Percentiles rank a stretch among this genome's conserved stretches.
phyloP scores from a whole-genome alignment of 2,113 vertebrate species.

The Caracal caracal region DNA sequence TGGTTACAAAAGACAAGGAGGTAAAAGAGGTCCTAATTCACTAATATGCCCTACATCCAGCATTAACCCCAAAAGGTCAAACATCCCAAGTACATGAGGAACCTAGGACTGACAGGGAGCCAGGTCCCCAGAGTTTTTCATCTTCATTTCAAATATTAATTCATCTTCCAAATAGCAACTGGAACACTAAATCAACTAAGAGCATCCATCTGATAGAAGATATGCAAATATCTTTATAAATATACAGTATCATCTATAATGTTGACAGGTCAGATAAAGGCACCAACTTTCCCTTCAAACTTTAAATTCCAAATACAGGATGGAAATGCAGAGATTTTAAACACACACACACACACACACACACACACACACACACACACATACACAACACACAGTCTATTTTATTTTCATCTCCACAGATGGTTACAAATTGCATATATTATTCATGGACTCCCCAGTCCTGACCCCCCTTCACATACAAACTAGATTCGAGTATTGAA shows the following conservation, averaged over 20 bases:
- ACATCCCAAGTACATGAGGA: neutral
- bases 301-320: conserved; percentile 72
- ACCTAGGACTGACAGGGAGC: conserved; percentile 45
- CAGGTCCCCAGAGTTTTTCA: conserved; percentile 69
- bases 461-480: neutral
- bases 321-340: conserved; percentile 75
- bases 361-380: neutral
- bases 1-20: neutral
- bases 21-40: neutral
- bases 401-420: conserved; percentile 71
- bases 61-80: neutral
- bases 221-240: conserved; percentile 84
- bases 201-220: conserved; percentile 83
- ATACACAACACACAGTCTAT: neutral
- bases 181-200: conserved; percentile 81
- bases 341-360: neutral
- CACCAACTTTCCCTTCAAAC: conserved; percentile 75
- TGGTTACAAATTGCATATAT: conserved; percentile 82
- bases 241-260: conserved; percentile 86
- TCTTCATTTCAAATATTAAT: conserved; percentile 76
- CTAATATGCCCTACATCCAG: neutral
- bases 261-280: conserved; percentile 86
- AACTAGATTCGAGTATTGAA: conserved; percentile 43
- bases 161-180: conserved; percentile 69
- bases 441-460: conserved; percentile 67